Evolutionary conservation across 2,113 vertebrate genomes (phyloP).

Genomic region (Nycticryphes semicollaris): DNA sequence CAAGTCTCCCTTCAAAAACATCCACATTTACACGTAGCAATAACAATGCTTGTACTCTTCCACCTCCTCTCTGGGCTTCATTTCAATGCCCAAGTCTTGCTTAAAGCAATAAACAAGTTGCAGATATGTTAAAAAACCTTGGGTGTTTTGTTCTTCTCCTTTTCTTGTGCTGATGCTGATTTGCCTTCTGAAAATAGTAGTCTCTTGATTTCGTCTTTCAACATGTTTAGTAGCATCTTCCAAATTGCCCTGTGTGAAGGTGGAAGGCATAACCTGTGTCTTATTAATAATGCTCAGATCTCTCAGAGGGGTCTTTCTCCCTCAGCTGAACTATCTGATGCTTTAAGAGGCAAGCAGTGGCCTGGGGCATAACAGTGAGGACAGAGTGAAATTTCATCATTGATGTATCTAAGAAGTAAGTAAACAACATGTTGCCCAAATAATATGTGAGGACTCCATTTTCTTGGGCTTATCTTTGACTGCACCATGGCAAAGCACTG

Average conservation of each 20-base stretch:
- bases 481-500: background rate
- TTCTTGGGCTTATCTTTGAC: background rate
- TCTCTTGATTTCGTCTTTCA: slow-evolving; percentile 3
- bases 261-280: background rate
- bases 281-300: background rate
- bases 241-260: slow-evolving; percentile 24
- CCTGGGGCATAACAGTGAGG: background rate
- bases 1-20: slow-evolving; percentile 19
- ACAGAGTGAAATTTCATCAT: background rate
- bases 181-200: background rate
- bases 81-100: slow-evolving; percentile 27
- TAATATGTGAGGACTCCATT: background rate
- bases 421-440: background rate
- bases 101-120: slow-evolving; percentile 33
- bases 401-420: background rate
- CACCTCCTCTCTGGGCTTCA: slow-evolving; percentile 20
- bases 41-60: slow-evolving; percentile 8
- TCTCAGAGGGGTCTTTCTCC: slow-evolving; percentile 21
- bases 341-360: slow-evolving; percentile 5
- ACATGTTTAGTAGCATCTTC: background rate
- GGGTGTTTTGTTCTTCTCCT: background rate
- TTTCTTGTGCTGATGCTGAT: background rate
- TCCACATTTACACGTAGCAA: background rate
- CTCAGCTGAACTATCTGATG: background rate
- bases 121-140: background rate